Base-by-base conservation (phyloP, 1,140 invertebrate genomes). In the Temnothorax longispinosus region DNA sequence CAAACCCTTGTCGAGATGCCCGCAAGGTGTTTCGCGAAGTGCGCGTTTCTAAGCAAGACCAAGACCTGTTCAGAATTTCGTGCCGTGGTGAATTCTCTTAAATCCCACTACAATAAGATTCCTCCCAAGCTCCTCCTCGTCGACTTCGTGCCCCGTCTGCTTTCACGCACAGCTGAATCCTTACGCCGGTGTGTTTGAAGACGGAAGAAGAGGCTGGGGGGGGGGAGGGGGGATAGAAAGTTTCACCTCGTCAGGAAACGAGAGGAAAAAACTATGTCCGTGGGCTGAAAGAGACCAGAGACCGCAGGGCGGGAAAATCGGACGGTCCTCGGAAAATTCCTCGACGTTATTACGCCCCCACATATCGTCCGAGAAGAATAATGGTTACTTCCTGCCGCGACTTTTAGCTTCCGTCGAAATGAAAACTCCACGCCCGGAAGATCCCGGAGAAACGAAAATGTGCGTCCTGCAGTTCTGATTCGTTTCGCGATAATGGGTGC, bases 351-450 rank as follows among this genome's bases (percentile, higher is more conserved):
- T 93, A 91, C 89, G 85, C 75, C n/a, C 41, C 13, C 86, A 87
- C 88, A 88, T 92, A 92, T 90, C 90, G 87, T 85, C 60, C 67
- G 65, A 64, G 89, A 92, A 93, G 92, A 93, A 93, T 93, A 93
- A 93, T 93, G 92, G 91, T 88, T 85, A 80, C 86, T 93, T 91
- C 91, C 91, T 93, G 88, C 86, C 80, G 52, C 87, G 90, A 93
- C 89, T 91, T 85, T 87, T 72, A 69, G 77, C 85, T 54, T 65
- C 32, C 87, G 82, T 88, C 81, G 86, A 89, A 92, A 93, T 90
- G 90, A 92, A 91, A 92, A 89, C 85, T 87, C 87, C 84, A 38
- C 69, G 62, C 69, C 32, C 18, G 44, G 3, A 27, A 27, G 35
- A 78, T 21, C 56, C 41, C 58, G 27, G 11, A 27, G 62, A 76